Evolutionary conservation across 2,797 vertebrate species (phyloP).

Genomic region (Gadopsis marmoratus): DNA sequence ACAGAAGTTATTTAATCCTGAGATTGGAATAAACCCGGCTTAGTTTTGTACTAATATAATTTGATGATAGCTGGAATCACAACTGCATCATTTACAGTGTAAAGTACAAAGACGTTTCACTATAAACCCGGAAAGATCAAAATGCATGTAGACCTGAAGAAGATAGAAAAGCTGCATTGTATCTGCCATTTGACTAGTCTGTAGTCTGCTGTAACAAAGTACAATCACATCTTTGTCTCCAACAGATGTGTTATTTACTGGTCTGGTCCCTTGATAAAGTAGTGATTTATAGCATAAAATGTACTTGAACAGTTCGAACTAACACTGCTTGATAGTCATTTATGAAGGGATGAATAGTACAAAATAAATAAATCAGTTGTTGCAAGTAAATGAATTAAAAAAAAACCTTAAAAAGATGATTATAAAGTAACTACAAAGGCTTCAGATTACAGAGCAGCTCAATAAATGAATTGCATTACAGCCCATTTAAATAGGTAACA

Average conservation of each 20-base stretch:
- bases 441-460: slow-evolving; percentile 22
- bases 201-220: background rate
- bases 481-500: slow-evolving; percentile 29
- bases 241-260: slow-evolving; percentile 10
- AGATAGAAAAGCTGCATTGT: background rate
- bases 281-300: slow-evolving; percentile 1
- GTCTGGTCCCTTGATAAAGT: slow-evolving; percentile 25
- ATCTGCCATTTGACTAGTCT: background rate
- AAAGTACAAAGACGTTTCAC: slow-evolving; percentile 12
- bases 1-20: slow-evolving; percentile 54
- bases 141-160: background rate
- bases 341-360: slow-evolving; percentile 1
- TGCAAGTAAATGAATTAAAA: background rate
- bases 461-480: slow-evolving; percentile 48
- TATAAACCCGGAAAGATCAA: slow-evolving; percentile 4
- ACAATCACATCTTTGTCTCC: background rate
- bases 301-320: background rate
- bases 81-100: background rate
- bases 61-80: slow-evolving; percentile 16
- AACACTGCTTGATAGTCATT: slow-evolving; percentile 13
- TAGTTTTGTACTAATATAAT: slow-evolving; percentile 18
- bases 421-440: slow-evolving; percentile 3
- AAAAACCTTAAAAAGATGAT: background rate
- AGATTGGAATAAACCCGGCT: slow-evolving; percentile 44
- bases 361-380: background rate